Conservation (phyloP, 2,113 vertebrate genomes). For the Chroicocephalus ridibundus region DNA sequence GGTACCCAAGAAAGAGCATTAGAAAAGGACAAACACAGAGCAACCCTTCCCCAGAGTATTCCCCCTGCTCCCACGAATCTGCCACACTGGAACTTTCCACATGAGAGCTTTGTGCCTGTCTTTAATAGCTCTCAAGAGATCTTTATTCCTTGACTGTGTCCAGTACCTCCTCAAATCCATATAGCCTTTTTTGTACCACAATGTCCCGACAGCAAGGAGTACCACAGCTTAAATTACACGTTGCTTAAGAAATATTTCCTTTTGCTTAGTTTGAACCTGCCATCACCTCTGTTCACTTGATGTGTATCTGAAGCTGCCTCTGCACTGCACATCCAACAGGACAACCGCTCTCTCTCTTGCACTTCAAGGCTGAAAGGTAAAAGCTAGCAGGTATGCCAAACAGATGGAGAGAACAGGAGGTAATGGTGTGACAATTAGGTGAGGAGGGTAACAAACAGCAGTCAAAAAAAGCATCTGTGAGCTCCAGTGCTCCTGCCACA, state of each 20-base stretch:
- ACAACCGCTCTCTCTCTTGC: not conserved
- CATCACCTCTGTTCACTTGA: not conserved
- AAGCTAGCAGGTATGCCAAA: not conserved
- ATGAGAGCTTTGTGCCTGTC: not conserved
- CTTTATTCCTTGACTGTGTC: not conserved
- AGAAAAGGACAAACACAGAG: not conserved
- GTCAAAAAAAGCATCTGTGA: not conserved
- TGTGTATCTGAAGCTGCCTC: not conserved
- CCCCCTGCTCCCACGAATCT: not conserved
- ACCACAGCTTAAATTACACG: not conserved
- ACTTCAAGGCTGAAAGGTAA: not conserved
- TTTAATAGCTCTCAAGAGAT: not conserved
- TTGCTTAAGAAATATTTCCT: not conserved
- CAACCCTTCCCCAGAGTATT: not conserved
- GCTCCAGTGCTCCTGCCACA: not conserved
- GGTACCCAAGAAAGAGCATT: not conserved
- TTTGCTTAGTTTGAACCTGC: not conserved
- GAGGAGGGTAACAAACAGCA: not conserved
- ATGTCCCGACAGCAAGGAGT: not conserved
- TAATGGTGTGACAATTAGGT: accelerated
- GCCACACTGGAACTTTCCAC: not conserved
- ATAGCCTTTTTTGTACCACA: not conserved
- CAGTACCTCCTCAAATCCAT: not conserved
- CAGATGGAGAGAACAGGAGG: not conserved
- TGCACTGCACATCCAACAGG: not conserved